Percentiles rank a stretch among this genome's conserved stretches.
Conservation (phyloP, 1,140 invertebrate genomes). For the Ruditapes philippinarum region DNA sequence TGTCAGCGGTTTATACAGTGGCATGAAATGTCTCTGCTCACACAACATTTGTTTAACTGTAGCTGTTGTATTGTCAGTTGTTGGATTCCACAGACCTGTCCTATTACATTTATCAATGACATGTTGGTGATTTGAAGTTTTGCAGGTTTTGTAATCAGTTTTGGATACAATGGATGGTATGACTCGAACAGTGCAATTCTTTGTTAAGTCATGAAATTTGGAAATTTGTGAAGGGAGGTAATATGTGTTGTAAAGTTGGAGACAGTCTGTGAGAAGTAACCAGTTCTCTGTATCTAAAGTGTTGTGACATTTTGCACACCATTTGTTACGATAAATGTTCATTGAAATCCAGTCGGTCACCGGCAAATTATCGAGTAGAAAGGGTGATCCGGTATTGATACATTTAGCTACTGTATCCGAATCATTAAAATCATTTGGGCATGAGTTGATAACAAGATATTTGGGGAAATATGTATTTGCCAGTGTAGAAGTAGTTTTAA, state of each 20-base stretch:
- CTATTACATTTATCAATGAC: not conserved
- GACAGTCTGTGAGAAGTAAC: not conserved
- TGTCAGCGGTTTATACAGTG: not conserved
- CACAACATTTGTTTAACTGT: not conserved
- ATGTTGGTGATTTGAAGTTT: not conserved
- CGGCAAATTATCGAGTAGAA: not conserved
- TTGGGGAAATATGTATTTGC: not conserved
- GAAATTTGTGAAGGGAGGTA: not conserved
- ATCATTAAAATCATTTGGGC: not conserved
- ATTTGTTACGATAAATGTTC: not conserved
- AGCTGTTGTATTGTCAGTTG: too few relatives aligned
- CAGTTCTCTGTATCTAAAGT: not conserved
- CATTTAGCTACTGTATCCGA: not conserved
- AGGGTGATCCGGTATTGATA: not conserved
- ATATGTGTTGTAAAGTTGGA: not conserved
- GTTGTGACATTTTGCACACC: constrained; percentile 40
- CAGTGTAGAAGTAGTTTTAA: not conserved
- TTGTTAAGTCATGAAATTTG: not conserved
- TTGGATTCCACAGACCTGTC: not conserved
- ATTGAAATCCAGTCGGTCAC: not conserved
- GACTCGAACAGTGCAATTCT: not conserved
- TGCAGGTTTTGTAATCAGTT: not conserved
- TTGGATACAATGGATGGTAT: not conserved
- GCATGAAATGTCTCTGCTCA: not conserved
- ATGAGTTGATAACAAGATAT: not conserved